A percentile compares a stretch with the other conserved stretches of the same genome.
Evolutionary conservation across 2,113 vertebrate genomes (phyloP).

Genomic region (Tychaedon coryphoeus): DNA sequence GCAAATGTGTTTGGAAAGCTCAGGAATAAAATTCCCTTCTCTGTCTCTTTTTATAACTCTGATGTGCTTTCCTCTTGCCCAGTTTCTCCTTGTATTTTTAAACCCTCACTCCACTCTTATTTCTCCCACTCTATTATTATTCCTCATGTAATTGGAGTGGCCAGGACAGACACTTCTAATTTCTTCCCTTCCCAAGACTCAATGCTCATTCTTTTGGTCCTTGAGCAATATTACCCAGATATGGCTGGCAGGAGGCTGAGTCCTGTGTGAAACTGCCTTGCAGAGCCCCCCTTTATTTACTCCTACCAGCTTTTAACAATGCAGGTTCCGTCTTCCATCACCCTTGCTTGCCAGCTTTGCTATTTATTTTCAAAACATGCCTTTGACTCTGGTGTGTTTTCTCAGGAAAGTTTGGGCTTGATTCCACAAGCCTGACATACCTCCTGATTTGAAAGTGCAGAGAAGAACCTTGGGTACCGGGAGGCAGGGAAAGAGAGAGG

Average conservation of each 20-base stretch:
- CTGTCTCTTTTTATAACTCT: constrained; percentile 48
- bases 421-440: constrained; percentile 24
- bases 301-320: background rate
- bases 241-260: background rate
- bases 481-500: background rate
- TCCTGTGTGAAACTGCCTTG: background rate
- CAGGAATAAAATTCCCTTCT: constrained; percentile 55
- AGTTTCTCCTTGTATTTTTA: background rate
- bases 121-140: background rate
- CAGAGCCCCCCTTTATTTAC: background rate
- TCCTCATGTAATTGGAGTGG: background rate
- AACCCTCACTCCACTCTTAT: background rate
- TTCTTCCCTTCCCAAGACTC: background rate
- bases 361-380: constrained; percentile 54
- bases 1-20: constrained; percentile 45
- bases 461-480: background rate
- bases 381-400: constrained; percentile 32
- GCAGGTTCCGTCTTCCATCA: background rate
- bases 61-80: constrained; percentile 2
- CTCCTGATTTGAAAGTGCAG: background rate
- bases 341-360: background rate
- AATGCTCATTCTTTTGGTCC: background rate
- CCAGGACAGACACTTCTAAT: background rate
- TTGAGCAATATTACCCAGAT: background rate
- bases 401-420: constrained; percentile 5